Percentiles rank a stretch among this genome's conserved stretches.
These are phyloP conservation scores for Esox niger DNA, from an alignment of 2,113 vertebrate genomes.

Conservation along the genomic window DNA sequence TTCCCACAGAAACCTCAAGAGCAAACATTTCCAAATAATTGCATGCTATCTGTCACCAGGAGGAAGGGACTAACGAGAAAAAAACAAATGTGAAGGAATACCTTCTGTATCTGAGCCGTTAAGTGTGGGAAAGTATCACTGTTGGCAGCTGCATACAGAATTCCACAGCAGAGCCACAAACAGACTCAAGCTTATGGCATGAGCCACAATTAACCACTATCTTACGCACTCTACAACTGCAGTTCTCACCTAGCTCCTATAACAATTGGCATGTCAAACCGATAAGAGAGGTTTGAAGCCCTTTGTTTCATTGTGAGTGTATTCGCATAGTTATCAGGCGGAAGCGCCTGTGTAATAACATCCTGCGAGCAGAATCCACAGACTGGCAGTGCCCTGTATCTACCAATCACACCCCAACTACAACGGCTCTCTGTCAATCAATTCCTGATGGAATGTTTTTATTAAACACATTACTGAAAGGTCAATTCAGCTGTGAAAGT, in stretches of 20 bases:
- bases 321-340: conserved; percentile 45
- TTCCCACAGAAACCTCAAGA: background rate
- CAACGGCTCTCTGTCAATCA: background rate
- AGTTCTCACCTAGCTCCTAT: too few species aligned
- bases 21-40: too few species aligned
- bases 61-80: too few species aligned
- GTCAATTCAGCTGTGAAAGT: background rate
- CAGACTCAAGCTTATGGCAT: conserved; percentile 14
- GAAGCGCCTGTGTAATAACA: conserved; percentile 59
- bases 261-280: conserved; percentile 6
- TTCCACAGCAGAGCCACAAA: conserved; percentile 9
- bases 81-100: background rate
- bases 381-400: conserved; percentile 37
- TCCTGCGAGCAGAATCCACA: conserved; percentile 51
- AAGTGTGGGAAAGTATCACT: too few species aligned
- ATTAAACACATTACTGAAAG: background rate
- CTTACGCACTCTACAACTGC: too few species aligned
- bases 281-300: conserved; percentile 25
- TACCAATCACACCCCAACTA: conserved; percentile 31
- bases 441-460: background rate
- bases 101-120: background rate
- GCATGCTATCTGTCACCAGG: background rate
- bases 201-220: too few species aligned
- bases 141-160: conserved; percentile 3
- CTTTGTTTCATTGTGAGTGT: conserved; percentile 4